A percentile compares a stretch with the other conserved stretches of the same genome.
Conservation (phyloP, 1,140 invertebrate genomes). For the Drepana arcuata region DNA sequence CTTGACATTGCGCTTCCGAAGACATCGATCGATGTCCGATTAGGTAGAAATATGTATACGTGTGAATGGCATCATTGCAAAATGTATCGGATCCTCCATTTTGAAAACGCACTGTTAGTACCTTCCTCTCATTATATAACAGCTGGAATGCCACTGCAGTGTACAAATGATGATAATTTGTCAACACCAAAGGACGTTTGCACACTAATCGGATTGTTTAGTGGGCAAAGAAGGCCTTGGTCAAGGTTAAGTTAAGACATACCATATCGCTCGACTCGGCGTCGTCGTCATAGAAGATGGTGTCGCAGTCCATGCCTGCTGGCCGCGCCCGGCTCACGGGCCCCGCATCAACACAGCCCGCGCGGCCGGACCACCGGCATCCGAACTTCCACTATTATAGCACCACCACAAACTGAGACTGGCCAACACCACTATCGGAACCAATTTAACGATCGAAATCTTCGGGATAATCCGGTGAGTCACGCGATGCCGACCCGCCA, state of each 20-base stretch:
- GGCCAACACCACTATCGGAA: conserved; percentile 27
- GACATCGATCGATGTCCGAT: too few relatives aligned
- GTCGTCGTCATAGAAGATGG: conserved; percentile 64
- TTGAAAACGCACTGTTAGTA: too few relatives aligned
- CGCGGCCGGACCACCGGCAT: conserved; percentile 47
- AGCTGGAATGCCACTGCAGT: background rate
- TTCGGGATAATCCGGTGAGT: conserved; percentile 59
- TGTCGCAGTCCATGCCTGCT: conserved; percentile 57
- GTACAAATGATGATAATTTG: too few relatives aligned
- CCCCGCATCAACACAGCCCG: conserved; percentile 33
- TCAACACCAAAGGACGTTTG: conserved; percentile 3
- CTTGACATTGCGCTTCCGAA: too few relatives aligned
- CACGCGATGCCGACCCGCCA: conserved; percentile 38
- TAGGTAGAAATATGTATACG: too few relatives aligned
- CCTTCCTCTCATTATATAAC: too few relatives aligned
- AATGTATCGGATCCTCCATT: too few relatives aligned
- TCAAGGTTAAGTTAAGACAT: conserved; percentile 24
- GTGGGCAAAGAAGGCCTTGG: conserved; percentile 8
- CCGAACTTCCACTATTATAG: conserved; percentile 35
- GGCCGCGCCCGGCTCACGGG: conserved; percentile 33
- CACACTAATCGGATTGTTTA: conserved; percentile 15
- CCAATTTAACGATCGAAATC: conserved; percentile 33
- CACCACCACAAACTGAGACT: conserved; percentile 26
- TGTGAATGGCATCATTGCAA: too few relatives aligned
- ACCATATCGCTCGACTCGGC: conserved; percentile 65